Percentiles rank a stretch among this genome's conserved stretches.
These are phyloP conservation scores for Trinectes maculatus DNA, from an alignment of 2,113 vertebrate species.

Conservation along the genomic window DNA sequence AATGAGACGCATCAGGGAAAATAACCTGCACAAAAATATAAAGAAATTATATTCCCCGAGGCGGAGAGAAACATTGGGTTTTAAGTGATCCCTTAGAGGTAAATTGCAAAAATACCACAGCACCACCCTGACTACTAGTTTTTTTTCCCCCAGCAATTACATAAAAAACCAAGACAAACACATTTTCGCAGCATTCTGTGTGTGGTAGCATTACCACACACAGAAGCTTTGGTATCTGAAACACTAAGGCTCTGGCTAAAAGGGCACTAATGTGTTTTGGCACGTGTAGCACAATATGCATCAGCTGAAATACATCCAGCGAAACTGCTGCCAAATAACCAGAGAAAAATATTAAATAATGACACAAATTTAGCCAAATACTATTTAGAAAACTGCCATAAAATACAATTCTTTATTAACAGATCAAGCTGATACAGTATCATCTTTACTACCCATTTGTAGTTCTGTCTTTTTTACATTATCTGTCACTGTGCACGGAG, in stretches of 20 bases:
- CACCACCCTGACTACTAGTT: background rate
- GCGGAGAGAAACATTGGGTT: background rate
- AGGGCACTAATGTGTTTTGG: background rate
- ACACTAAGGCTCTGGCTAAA: background rate
- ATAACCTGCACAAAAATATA: background rate
- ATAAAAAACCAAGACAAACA: background rate
- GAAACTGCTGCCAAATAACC: conserved; percentile 5
- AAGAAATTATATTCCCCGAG: background rate
- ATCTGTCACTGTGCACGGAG: background rate
- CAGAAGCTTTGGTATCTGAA: background rate
- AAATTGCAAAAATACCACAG: background rate
- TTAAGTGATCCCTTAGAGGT: background rate
- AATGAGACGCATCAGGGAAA: background rate
- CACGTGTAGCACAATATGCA: conserved; percentile 13
- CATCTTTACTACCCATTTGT: background rate
- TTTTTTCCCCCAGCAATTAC: background rate
- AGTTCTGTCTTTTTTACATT: background rate
- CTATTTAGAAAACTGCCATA: background rate
- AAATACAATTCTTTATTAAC: background rate
- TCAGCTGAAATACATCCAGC: conserved; percentile 1
- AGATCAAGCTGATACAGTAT: background rate
- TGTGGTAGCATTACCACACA: too few relatives aligned
- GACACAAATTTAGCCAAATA: background rate
- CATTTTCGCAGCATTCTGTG: background rate
- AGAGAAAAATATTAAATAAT: background rate